Evolutionary conservation across 2,797 vertebrate species (phyloP), one percentile per base, ranked within the genome.

Genomic region (Somateria mollissima): DNA sequence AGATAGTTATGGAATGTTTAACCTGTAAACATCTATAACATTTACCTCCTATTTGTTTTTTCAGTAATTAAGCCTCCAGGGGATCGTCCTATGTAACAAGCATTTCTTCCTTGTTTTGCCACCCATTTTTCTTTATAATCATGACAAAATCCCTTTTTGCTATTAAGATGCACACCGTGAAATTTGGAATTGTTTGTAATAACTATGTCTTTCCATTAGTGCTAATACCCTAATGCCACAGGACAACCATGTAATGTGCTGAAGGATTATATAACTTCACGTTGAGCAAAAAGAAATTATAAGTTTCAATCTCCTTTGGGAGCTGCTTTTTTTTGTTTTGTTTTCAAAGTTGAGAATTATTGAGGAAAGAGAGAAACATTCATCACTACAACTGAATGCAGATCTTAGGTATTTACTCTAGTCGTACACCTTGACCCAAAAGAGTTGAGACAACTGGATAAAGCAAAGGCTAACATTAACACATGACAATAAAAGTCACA

Each of bases 21-120:
- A 97, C 97, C 96, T 97, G 90, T 92, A 97, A 97, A 97, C 95
- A 97, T 88, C 91, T 84, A 96, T 92, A 92, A 94, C 77, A 81
- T 77, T 92, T 96, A 80, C 84, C 94, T 97, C 86, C 94, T 96
- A 83, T 97, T 97, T 97, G 88, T 87, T 97, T 96, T 96, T 95
- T 53, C 83, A 79, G 69, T 95, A 92, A 74, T 96, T 97, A 97
- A 95, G 92, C 74, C 74, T 87, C 81, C 91, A 93, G 93, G 97
- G 89, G 88, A 95, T 97, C 95, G 79, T 89, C 95, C 90, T 71
- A 95, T 82, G 57, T 69, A 95, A 82, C 84, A 82, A 96, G 84
- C 86, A 89, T 84, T 96, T 88, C 95, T 96, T 95, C 89, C 70
- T 87, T 73, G 72, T 89, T 95, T 90, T 94, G 83, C 83, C 90